Evolutionary conservation across 2,113 vertebrate genomes (phyloP).

Genomic region (Enhydra lutris): DNA sequence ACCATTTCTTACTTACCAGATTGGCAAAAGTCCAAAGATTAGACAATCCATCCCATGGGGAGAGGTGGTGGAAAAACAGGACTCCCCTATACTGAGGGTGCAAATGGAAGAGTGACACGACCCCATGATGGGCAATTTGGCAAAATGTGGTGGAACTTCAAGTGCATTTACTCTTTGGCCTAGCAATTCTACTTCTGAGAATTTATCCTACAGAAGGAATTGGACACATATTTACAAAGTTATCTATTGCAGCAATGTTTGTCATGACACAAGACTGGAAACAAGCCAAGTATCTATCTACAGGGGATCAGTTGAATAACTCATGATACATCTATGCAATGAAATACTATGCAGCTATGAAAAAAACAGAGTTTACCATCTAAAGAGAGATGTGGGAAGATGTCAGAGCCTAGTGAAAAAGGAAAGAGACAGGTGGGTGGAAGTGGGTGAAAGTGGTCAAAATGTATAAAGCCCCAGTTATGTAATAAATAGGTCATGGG

Average conservation of each 20-base stretch:
- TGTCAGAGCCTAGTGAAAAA: neutral
- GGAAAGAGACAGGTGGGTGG: neutral
- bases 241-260: neutral
- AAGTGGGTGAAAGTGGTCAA: neutral
- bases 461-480: neutral
- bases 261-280: neutral
- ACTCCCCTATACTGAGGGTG: accelerated
- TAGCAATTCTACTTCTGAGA: neutral
- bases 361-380: neutral
- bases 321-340: neutral
- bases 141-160: neutral
- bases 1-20: neutral
- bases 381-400: neutral
- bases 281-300: neutral
- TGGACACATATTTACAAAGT: neutral
- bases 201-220: neutral
- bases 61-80: neutral
- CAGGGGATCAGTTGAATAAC: neutral
- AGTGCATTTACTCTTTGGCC: neutral
- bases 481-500: neutral
- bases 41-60: neutral
- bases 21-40: neutral
- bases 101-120: neutral
- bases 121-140: neutral
- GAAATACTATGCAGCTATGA: neutral